Evolutionary conservation across 2,113 vertebrate genomes (phyloP).

Genomic region (Rattus norvegicus): GRCr8 NC_086027.1:46274001-46274500

Average conservation of each 20-base stretch:
- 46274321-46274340: not conserved
- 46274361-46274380: not conserved
- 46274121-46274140: not conserved
- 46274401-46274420: not conserved
- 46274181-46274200: not conserved
- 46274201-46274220: not conserved
- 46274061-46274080: not conserved
- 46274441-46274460: slow-evolving; percentile 81
- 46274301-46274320: not conserved
- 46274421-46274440: slow-evolving; percentile 79
- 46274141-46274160: no score
- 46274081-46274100: not conserved
- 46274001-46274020: not conserved
- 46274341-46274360: not conserved
- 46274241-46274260: not conserved
- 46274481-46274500: not conserved
- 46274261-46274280: accelerated
- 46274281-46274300: not conserved
- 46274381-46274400: slow-evolving; percentile 11
- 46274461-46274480: slow-evolving; percentile 61
- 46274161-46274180: not conserved
- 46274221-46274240: not conserved
- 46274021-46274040: not conserved
- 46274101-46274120: accelerated
- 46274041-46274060: not conserved